A percentile compares a stretch with the other conserved stretches of the same genome.
Evolutionary conservation across 2,888 invertebrate genomes (phyloP).

Genomic region (Acronicta leporina): DNA sequence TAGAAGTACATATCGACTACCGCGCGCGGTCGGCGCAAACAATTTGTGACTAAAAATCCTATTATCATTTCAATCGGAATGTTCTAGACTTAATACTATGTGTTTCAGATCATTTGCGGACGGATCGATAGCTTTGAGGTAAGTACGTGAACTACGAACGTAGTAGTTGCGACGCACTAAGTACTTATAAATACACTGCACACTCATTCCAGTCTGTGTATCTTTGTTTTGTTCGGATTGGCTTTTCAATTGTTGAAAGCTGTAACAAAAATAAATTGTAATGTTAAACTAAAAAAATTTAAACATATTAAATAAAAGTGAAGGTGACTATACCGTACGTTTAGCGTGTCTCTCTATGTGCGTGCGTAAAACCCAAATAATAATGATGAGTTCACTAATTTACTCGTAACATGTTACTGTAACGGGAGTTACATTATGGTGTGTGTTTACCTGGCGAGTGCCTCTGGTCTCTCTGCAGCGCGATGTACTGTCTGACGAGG

Average conservation of each 20-base stretch:
- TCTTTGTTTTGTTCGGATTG: conserved; percentile 44
- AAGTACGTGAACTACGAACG: conserved; percentile 51
- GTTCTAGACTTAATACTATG: conserved; percentile 47
- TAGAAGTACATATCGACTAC: conserved; percentile 75
- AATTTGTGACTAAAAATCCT: conserved; percentile 77
- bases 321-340: conserved; percentile 13
- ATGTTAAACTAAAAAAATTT: too few species aligned
- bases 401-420: not conserved
- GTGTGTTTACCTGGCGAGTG: conserved; percentile 64
- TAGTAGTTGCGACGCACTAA: conserved; percentile 50
- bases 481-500: conserved; percentile 98
- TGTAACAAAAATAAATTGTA: conserved; percentile 60
- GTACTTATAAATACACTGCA: conserved; percentile 65
- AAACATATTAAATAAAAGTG: not conserved
- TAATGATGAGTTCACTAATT: not conserved
- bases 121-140: conserved; percentile 69
- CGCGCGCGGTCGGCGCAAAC: conserved; percentile 45
- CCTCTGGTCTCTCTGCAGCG: conserved; percentile 90
- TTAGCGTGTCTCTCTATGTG: not conserved
- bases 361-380: conserved; percentile 1
- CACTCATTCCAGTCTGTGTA: conserved; percentile 58
- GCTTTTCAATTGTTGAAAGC: conserved; percentile 73
- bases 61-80: conserved; percentile 84
- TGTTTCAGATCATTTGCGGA: conserved; percentile 63
- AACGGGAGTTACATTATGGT: not conserved